Conservation (phyloP, 2,797 vertebrate species). For the Tapirus indicus region DNA sequence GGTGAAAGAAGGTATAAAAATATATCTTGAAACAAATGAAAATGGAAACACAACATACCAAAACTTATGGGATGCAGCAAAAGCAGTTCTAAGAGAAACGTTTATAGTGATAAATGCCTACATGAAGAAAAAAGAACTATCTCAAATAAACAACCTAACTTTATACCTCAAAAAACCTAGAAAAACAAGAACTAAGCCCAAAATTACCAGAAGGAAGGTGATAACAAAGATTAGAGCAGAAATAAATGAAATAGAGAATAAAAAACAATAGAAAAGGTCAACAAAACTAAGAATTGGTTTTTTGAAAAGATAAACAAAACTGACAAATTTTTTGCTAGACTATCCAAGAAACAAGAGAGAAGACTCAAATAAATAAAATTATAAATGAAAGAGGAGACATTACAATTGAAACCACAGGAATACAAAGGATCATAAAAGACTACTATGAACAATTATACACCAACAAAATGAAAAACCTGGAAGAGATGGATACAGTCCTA, state of each 20-base stretch:
- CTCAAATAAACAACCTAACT: not conserved
- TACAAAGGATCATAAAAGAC: not conserved
- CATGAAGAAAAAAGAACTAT: too few species aligned
- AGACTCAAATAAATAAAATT: not conserved
- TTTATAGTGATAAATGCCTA: too few species aligned
- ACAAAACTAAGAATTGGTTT: not conserved
- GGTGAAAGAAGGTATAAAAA: too few species aligned
- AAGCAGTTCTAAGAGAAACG: too few species aligned
- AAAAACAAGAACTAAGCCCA: too few species aligned
- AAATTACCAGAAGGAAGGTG: too few species aligned
- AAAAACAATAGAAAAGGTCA: not conserved
- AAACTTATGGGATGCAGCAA: too few species aligned
- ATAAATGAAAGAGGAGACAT: not conserved
- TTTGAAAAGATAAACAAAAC: not conserved
- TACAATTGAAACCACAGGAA: not conserved
- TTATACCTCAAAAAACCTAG: not conserved
- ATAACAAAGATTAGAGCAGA: too few species aligned
- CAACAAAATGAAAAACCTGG: not conserved
- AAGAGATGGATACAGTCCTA: not conserved
- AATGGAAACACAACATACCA: too few species aligned
- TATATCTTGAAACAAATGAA: too few species aligned
- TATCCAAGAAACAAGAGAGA: not conserved
- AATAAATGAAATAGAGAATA: too few species aligned
- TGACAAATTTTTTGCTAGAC: not conserved
- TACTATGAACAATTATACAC: too few species aligned